Evolutionary conservation across 2,113 vertebrate species (phyloP), one percentile per base, ranked within the genome.

Genomic region (Myrmecobius fasciatus): DNA sequence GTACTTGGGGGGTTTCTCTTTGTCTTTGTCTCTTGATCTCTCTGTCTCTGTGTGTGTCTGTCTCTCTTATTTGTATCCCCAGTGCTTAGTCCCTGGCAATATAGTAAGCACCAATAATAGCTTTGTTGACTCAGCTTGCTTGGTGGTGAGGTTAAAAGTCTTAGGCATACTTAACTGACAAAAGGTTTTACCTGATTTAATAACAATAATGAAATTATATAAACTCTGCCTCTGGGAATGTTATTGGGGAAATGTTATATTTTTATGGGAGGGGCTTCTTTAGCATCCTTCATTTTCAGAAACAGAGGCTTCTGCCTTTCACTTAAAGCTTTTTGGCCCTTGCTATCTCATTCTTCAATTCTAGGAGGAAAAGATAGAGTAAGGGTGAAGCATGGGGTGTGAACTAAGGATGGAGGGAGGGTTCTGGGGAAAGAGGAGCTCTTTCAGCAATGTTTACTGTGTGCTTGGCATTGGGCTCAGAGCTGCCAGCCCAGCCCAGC

Each of bases 121-220:
- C 60, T n/a, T n/a, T 43, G 36, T 75, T 43, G 36, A 22, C 67
- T 75, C 20, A 28, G 14, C 12, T 67, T 67, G 60, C 14, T 67
- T 36, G 31, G 17, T 14, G 31, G 31, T 67, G 31, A 67, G 60
- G 31, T 67, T 67, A 36, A 67, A 36, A 67, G 56, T 31, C 31
- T 1, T 36, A 31, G 54, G 56, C 56, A 60, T 31, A 31, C 10
- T 60, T 31, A 92, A 52, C 17, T 93, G 12, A 75, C 7, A 91
- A 12, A 25, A 91, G 91, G 31, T 93, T 51, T 5, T 3, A 83
- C 3, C n/a, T 93, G 49, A 94, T 93, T 93, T 93, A 91, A 92
- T 91, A 53, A 92, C 28, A 93, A 36, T 94, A 1, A 53, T 91
- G 47, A 83, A 56, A 83, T 49, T 94, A 0, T 92, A 10, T 92